Evolutionary conservation across 2,888 invertebrate species (phyloP).

Genomic region (Mellilla xanthometata): DNA sequence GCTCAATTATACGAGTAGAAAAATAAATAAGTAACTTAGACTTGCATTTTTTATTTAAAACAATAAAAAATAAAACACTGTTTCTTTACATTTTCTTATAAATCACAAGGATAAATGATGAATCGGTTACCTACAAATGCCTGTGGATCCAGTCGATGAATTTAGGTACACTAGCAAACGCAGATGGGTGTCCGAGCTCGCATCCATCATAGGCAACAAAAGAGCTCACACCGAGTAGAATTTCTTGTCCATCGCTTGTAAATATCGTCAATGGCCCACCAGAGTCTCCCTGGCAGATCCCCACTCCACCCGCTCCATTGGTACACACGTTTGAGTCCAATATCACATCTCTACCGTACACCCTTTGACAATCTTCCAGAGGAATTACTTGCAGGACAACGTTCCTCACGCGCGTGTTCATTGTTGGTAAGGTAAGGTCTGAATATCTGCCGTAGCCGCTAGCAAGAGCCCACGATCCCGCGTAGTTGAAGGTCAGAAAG

Average conservation of each 20-base stretch:
- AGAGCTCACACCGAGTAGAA: conserved; percentile 57
- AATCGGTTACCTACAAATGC: conserved; percentile 41
- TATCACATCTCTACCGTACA: conserved; percentile 37
- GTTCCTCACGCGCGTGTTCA: conserved; percentile 39
- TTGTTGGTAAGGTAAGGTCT: conserved; percentile 23
- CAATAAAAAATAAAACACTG: too few species aligned
- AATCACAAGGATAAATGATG: too few species aligned
- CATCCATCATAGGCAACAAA: conserved; percentile 50
- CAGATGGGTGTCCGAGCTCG: conserved; percentile 53
- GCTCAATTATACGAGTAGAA: too few species aligned
- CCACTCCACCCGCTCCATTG: conserved; percentile 47
- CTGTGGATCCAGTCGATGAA: conserved; percentile 48
- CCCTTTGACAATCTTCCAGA: conserved; percentile 36
- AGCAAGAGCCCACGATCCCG: too few species aligned
- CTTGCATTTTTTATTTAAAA: conserved; percentile 5
- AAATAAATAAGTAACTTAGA: too few species aligned
- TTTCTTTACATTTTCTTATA: too few species aligned
- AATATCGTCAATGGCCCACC: conserved; percentile 49
- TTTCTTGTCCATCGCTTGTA: conserved; percentile 36
- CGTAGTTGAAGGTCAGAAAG: too few species aligned
- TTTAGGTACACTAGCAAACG: conserved; percentile 54
- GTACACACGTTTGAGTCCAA: conserved; percentile 48
- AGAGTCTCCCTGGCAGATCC: conserved; percentile 55
- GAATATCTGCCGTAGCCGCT: too few species aligned
- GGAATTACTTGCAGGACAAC: conserved; percentile 49